Evolutionary conservation across 2,113 vertebrate genomes (phyloP).

Genomic region (Ahaetulla prasina): DNA sequence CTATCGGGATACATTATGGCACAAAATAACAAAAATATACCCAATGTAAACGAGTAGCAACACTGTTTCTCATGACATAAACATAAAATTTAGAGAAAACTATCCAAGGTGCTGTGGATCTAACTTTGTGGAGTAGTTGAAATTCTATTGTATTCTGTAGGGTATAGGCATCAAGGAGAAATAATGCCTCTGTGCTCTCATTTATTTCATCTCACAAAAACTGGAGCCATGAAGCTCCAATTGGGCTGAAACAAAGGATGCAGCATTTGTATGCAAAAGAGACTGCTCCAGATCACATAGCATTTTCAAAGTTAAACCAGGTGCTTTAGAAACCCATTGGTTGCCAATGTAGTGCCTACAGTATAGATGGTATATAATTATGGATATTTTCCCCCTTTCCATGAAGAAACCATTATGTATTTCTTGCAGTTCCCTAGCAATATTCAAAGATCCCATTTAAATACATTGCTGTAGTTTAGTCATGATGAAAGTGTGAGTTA

Average conservation of each 20-base stretch:
- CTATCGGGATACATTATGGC: neutral
- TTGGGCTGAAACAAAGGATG: neutral
- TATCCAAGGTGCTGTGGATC: neutral
- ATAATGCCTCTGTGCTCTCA: neutral
- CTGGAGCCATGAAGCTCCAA: neutral
- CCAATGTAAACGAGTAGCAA: neutral
- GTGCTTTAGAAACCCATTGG: neutral
- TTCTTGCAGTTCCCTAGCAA: neutral
- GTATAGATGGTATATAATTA: neutral
- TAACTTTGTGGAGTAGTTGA: neutral
- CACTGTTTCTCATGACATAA: neutral
- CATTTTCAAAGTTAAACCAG: neutral
- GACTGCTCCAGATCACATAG: neutral
- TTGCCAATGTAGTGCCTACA: neutral
- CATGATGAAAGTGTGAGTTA: neutral
- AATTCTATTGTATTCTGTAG: neutral
- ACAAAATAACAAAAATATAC: neutral
- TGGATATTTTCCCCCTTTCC: neutral
- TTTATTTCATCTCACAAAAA: neutral
- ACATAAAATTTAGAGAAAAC: neutral
- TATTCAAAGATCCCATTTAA: neutral
- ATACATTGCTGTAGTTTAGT: neutral
- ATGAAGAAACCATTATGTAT: neutral
- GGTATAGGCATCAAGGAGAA: neutral
- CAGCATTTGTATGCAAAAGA: neutral